These are phyloP conservation scores for Xiphophorus couchianus DNA, from an alignment of 2,113 vertebrate genomes.

Conservation along the genomic window DNA sequence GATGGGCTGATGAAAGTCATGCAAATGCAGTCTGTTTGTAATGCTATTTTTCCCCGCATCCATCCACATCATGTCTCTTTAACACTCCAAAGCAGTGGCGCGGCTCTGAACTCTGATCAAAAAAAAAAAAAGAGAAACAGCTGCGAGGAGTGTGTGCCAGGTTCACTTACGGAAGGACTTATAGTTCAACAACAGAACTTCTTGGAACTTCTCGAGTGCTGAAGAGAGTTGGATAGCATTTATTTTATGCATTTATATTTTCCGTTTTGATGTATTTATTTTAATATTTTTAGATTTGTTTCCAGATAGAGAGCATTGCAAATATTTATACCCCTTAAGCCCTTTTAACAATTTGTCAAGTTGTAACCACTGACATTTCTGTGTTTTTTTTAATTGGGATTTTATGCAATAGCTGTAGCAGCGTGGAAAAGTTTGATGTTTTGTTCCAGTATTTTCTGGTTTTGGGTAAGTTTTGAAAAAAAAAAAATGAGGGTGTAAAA, in stretches of 20 bases:
- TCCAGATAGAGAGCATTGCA: background rate
- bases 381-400: background rate
- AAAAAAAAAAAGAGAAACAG: conserved; percentile 33
- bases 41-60: conserved; percentile 72
- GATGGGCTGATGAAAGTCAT: conserved; percentile 80
- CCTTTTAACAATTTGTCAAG: background rate
- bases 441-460: background rate
- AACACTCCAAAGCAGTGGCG: conserved; percentile 56
- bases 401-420: background rate
- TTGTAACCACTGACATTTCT: background rate
- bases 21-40: conserved; percentile 79
- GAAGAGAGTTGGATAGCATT: background rate
- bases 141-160: conserved; percentile 35
- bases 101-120: conserved; percentile 37
- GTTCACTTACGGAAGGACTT: conserved; percentile 14
- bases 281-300: background rate
- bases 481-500: background rate
- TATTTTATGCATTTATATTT: conserved; percentile 1
- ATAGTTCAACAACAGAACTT: conserved; percentile 20
- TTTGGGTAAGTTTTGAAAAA: background rate
- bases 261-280: background rate
- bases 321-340: background rate
- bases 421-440: background rate
- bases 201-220: background rate
- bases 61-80: conserved; percentile 68